These are phyloP conservation scores for Eristalis arbustorum DNA, from an alignment of 2,888 invertebrate genomes.

Conservation along the genomic window DNA sequence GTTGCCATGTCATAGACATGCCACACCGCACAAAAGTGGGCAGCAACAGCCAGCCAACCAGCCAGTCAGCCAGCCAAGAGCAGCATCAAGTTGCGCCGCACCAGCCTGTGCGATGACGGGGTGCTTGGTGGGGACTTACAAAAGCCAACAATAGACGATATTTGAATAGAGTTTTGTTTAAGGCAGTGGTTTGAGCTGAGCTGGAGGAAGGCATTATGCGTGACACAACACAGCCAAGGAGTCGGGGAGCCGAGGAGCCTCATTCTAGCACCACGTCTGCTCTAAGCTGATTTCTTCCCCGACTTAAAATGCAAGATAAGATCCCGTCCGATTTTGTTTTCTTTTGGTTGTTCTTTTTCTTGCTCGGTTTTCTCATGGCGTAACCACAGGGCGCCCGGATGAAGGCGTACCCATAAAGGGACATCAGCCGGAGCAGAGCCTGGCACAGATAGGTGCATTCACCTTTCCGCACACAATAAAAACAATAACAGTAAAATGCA, in stretches of 20 bases:
- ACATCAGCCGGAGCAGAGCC: slow-evolving; percentile 31
- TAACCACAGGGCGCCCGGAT: slow-evolving; percentile 53
- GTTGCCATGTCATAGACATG: slow-evolving; percentile 41
- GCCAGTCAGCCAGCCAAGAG: too few relatives aligned
- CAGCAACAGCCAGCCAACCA: slow-evolving; percentile 30
- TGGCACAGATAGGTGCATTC: slow-evolving; percentile 51
- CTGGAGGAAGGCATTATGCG: slow-evolving; percentile 41
- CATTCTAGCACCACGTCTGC: slow-evolving; percentile 7
- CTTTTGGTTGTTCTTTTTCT: slow-evolving; percentile 1
- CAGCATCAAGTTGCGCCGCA: slow-evolving; percentile 55
- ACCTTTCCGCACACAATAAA: slow-evolving; percentile 62
- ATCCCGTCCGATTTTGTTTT: slow-evolving; percentile 6
- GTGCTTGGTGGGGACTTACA: background rate
- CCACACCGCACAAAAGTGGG: slow-evolving; percentile 39
- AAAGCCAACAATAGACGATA: slow-evolving; percentile 65
- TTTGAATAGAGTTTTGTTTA: slow-evolving; percentile 68
- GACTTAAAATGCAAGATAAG: slow-evolving; percentile 66
- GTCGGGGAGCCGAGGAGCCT: slow-evolving; percentile 9
- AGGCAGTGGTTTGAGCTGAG: slow-evolving; percentile 28
- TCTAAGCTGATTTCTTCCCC: slow-evolving; percentile 67
- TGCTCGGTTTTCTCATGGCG: slow-evolving; percentile 23
- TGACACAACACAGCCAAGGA: slow-evolving; percentile 61
- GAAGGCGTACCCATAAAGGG: slow-evolving; percentile 48
- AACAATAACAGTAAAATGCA: slow-evolving; percentile 68
- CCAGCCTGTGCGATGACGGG: background rate